These are phyloP conservation scores for Oreochromis aureus DNA, from an alignment of 2,113 vertebrate species.

Conservation along the genomic window DNA sequence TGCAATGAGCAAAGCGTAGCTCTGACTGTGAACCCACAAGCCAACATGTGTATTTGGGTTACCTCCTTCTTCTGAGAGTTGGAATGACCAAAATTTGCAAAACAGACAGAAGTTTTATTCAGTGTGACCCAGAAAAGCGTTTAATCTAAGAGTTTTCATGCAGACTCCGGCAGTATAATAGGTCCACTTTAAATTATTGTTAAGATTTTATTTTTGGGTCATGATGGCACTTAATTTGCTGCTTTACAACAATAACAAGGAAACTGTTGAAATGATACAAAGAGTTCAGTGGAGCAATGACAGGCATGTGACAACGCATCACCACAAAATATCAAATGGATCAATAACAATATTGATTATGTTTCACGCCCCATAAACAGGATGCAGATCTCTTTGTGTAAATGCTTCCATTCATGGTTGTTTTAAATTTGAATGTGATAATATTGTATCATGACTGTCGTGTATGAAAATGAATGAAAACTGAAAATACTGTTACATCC, in stretches of 20 bases:
- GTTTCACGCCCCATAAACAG: neutral
- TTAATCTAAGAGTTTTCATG: neutral
- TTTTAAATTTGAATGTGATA: neutral
- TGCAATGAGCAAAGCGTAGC: fast-evolving
- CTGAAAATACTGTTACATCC: neutral
- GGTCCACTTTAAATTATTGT: neutral
- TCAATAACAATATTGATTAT: neutral
- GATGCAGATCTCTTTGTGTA: neutral
- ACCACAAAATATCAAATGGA: neutral
- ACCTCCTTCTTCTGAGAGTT: neutral
- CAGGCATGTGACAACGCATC: constrained; percentile 22
- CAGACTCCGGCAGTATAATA: neutral
- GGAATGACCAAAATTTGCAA: neutral
- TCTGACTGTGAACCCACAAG: neutral
- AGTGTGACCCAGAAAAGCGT: neutral
- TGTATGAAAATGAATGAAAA: neutral
- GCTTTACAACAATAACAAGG: neutral
- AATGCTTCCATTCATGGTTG: neutral
- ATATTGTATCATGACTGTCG: neutral
- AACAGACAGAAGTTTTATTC: neutral
- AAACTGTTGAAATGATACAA: neutral
- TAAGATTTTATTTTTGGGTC: neutral
- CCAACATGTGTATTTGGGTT: neutral
- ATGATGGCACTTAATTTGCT: neutral
- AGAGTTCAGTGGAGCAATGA: neutral